These are phyloP conservation scores for Myotis pilosus DNA, from an alignment of 2,797 vertebrate genomes.

Conservation along the genomic window DNA sequence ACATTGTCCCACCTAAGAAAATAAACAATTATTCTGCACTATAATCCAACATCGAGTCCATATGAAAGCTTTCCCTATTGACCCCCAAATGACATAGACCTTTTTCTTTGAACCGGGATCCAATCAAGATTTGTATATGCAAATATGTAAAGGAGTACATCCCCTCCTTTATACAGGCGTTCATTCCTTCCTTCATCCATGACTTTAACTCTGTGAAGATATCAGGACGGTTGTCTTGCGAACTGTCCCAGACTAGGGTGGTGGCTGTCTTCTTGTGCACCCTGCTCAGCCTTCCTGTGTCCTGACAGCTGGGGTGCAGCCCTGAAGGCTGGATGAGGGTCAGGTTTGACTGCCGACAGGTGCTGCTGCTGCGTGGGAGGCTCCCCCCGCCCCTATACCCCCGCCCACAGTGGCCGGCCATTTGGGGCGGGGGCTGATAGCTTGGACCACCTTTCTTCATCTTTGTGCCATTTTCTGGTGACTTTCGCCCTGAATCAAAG, in stretches of 20 bases:
- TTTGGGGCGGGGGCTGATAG: background rate
- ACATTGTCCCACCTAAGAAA: background rate
- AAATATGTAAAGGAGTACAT: too few species aligned
- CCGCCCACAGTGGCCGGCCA: too few species aligned
- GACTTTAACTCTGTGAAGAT: background rate
- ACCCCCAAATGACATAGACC: background rate
- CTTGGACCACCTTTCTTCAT: background rate
- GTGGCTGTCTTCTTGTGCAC: rapidly evolving
- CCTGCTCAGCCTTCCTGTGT: rapidly evolving
- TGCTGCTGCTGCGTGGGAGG: background rate
- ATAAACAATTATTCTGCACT: background rate
- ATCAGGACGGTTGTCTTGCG: background rate
- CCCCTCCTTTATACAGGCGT: background rate
- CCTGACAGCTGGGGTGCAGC: background rate
- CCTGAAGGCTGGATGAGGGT: background rate
- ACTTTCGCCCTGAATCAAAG: background rate
- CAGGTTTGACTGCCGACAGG: too few species aligned
- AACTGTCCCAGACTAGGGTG: rapidly evolving
- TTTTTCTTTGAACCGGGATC: background rate
- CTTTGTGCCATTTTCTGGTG: background rate
- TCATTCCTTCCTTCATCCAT: background rate
- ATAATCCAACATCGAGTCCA: background rate
- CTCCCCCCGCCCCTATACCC: too few species aligned
- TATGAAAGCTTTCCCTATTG: background rate
- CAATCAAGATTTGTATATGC: background rate